Evolutionary conservation across 2,113 vertebrate species (phyloP), one percentile per base, ranked within the genome.

Genomic region (Neotoma lepida): DNA sequence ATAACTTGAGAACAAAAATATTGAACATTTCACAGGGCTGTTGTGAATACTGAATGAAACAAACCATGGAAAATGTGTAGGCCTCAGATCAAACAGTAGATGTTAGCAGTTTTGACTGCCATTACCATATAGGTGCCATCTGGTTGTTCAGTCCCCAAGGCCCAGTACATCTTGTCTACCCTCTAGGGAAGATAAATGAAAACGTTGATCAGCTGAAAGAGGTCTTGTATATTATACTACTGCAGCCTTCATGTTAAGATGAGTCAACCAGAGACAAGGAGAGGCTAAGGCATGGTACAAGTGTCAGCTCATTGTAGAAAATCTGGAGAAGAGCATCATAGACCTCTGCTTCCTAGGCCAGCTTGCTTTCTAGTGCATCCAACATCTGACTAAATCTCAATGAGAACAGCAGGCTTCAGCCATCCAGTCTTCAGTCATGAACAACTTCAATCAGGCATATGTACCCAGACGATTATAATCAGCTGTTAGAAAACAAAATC

Each of bases 401-500:
- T 0, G 1, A 87, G n/a, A 88, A 68, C 0, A 4, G 54, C 94
- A 82, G 84, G 1, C 82, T 95, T 94, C 33, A 41, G 66, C 68
- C 54, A 58, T 41, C 80, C 9, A n/a, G 1, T 58, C 96, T 92
- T 97, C 81, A 86, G 81, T 86, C 54, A 41, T 24, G 76, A 89
- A 56, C 91, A 58, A 77, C 86, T 93, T 49, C 85, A 97, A 88
- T 93, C 88, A 97, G 94, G 26, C 15, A 18, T 61, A 28, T 54
- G 18, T 90, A 87, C 86, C 74, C 18, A 61, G 58, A 74, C 68
- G 68, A 96, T 80, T 2, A 0, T 77, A 97, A 96, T 93, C 70
- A 96, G 3, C 66, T 93, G 4, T 24, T 85, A 93, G 30, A 28
- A 96, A 97, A 96, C 26, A 88, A 95, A 97, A 88, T 92, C 44